Evolutionary conservation across 2,797 vertebrate genomes (phyloP).

Genomic region (Cyclura pinguis): DNA sequence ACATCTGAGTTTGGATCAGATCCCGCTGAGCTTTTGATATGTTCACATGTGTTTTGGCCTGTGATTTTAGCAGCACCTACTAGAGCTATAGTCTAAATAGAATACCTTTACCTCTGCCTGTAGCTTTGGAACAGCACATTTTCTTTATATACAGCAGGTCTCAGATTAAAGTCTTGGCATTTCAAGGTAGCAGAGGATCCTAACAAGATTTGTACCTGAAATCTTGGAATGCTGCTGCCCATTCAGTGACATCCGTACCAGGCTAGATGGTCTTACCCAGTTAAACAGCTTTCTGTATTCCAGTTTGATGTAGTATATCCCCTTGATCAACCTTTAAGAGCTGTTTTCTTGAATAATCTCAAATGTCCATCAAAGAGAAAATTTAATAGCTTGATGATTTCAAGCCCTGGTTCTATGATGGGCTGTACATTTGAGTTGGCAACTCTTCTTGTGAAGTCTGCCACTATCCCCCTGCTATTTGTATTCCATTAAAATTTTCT

Average conservation of each 20-base stretch:
- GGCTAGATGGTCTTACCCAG: not conserved
- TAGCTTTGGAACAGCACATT: not conserved
- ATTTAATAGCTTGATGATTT: constrained; percentile 29
- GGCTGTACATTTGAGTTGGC: constrained; percentile 3
- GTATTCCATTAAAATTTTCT: constrained; percentile 13
- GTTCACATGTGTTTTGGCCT: constrained; percentile 7
- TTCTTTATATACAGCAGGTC: not conserved
- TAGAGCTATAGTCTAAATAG: constrained; percentile 40
- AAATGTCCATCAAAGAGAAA: constrained; percentile 27
- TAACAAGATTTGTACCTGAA: not conserved
- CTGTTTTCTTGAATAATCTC: constrained; percentile 39
- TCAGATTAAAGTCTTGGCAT: not conserved
- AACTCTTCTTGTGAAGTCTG: not conserved
- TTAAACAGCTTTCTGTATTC: not conserved
- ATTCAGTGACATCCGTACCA: not conserved
- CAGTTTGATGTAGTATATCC: constrained; percentile 33
- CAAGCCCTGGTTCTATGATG: constrained; percentile 20
- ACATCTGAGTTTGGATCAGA: not conserved
- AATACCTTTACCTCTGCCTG: constrained; percentile 17
- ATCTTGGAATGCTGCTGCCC: not conserved
- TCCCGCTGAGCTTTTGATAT: not conserved
- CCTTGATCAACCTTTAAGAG: not conserved
- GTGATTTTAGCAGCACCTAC: constrained; percentile 38
- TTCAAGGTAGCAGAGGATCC: not conserved
- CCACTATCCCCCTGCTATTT: not conserved